Conservation (phyloP, 1,140 invertebrate genomes). For the Dendroctonus ponderosae region DNA sequence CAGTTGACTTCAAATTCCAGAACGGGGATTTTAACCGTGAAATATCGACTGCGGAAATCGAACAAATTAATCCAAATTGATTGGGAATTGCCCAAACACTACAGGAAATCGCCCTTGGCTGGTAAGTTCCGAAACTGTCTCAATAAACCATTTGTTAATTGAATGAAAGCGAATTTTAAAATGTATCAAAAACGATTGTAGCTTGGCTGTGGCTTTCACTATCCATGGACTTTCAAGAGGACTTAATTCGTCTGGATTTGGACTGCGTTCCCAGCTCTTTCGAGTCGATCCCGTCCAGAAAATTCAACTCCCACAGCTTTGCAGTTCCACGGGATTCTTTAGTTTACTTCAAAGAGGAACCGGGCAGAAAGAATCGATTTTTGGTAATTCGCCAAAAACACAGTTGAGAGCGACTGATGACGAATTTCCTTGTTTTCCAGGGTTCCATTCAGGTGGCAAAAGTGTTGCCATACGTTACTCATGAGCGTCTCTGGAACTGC, state of each 20-base stretch:
- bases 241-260: constrained; percentile 45
- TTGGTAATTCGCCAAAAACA: constrained; percentile 42
- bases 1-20: constrained; percentile 50
- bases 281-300: constrained; percentile 39
- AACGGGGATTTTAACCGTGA: constrained; percentile 47
- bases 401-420: neutral
- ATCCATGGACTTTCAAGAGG: constrained; percentile 43
- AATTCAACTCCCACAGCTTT: constrained; percentile 34
- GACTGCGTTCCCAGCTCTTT: constrained; percentile 48
- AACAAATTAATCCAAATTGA: constrained; percentile 48
- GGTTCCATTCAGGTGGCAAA: constrained; percentile 52
- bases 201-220: constrained; percentile 49
- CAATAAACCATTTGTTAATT: constrained; percentile 3
- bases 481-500: constrained; percentile 47
- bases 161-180: constrained; percentile 7
- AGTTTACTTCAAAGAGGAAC: constrained; percentile 54
- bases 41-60: constrained; percentile 45
- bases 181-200: no score
- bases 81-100: constrained; percentile 47
- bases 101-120: constrained; percentile 48
- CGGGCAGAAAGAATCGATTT: constrained; percentile 54
- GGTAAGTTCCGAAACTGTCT: constrained; percentile 38
- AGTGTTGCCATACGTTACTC: constrained; percentile 45
- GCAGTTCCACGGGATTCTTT: constrained; percentile 50
- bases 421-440: constrained; percentile 43